Evolutionary conservation across 2,888 invertebrate species (phyloP).

Genomic region (Petrolisthes manimaculis): DNA sequence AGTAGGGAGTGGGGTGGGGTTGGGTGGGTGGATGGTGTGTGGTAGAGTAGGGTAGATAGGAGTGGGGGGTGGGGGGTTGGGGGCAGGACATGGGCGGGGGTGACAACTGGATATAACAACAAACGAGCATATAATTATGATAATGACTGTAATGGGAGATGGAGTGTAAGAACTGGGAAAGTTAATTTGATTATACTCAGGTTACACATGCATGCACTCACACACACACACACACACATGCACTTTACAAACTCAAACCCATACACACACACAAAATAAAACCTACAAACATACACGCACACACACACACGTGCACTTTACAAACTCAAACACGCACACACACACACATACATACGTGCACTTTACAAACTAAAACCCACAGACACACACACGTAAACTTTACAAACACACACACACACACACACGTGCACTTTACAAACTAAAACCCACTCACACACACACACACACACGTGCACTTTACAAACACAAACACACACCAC

Average conservation of each 20-base stretch:
- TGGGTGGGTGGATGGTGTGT: too few relatives aligned
- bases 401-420: slow-evolving; percentile 7
- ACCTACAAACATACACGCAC: not conserved
- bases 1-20: not conserved
- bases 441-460: too few relatives aligned
- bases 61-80: not conserved
- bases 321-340: not conserved
- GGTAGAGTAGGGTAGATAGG: too few relatives aligned
- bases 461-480: too few relatives aligned
- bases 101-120: not conserved
- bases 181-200: not conserved
- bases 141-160: not conserved
- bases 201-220: not conserved
- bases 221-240: slow-evolving; percentile 5
- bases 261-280: not conserved
- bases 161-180: not conserved
- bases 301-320: not conserved
- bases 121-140: not conserved
- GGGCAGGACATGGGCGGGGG: not conserved
- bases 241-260: not conserved
- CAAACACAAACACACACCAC: too few relatives aligned
- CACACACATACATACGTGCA: not conserved
- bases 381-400: not conserved
- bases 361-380: too few relatives aligned
- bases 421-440: not conserved